A percentile compares a stretch with the other conserved stretches of the same genome.
Evolutionary conservation across 2,113 vertebrate genomes (phyloP).

Genomic region (Nanorana parkeri): DNA sequence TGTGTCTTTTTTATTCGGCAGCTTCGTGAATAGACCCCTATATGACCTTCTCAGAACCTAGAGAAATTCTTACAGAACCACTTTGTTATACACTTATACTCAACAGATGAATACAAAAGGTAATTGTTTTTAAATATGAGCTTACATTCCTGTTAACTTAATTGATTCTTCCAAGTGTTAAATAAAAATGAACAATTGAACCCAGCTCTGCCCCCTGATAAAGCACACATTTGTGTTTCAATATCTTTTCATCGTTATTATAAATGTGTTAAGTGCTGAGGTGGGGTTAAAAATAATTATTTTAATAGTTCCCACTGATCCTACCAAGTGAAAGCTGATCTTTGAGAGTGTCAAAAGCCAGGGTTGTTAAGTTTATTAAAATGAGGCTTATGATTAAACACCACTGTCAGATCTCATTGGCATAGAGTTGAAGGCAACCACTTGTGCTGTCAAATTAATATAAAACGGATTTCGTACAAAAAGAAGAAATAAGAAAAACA

Average conservation of each 20-base stretch:
- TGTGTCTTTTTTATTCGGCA: too few species aligned
- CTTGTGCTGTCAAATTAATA: conserved; percentile 60
- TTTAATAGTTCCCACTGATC: conserved; percentile 75
- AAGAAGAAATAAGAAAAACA: conserved; percentile 36
- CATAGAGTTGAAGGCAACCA: conserved; percentile 63
- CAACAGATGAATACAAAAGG: too few species aligned
- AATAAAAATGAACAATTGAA: conserved; percentile 30
- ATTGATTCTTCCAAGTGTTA: conserved; percentile 50
- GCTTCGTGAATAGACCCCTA: too few species aligned
- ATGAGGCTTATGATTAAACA: conserved; percentile 62
- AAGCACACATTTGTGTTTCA: conserved; percentile 63
- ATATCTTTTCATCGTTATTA: conserved; percentile 15
- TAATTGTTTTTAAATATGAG: too few species aligned
- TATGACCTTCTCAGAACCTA: too few species aligned
- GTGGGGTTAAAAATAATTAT: conserved; percentile 60
- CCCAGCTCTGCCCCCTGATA: conserved; percentile 47
- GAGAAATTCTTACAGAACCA: too few species aligned
- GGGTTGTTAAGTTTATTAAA: conserved; percentile 71
- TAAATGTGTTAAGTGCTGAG: conserved; percentile 21
- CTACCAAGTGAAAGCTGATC: conserved; percentile 70
- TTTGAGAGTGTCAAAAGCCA: conserved; percentile 67
- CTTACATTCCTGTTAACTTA: background rate
- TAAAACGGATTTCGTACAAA: conserved; percentile 56
- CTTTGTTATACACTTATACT: too few species aligned
- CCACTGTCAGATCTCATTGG: conserved; percentile 62